Percentiles rank a stretch among this genome's conserved stretches.
These are phyloP conservation scores for Equus przewalskii DNA, from an alignment of 2,113 vertebrate genomes.

Conservation along the genomic window DNA sequence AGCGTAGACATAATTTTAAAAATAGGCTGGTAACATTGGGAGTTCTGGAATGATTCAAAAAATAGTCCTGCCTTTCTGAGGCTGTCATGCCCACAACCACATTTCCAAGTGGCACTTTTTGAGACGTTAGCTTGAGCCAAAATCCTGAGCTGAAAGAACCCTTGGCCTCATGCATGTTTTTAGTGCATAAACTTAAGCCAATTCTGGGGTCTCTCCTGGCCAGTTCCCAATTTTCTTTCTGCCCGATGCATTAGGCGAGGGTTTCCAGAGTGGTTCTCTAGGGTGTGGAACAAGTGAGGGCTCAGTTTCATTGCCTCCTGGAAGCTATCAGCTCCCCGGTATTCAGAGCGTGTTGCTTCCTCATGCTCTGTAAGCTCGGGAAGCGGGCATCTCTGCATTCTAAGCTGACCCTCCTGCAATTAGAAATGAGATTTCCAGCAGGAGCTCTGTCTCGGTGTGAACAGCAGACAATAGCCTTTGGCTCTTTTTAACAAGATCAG, in stretches of 20 bases:
- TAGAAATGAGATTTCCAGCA: conserved; percentile 59
- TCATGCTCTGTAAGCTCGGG: not conserved
- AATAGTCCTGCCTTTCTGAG: not conserved
- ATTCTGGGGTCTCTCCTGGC: not conserved
- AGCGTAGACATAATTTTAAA: not conserved
- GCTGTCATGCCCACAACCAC: not conserved
- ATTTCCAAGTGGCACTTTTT: not conserved
- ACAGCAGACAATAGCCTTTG: conserved; percentile 68
- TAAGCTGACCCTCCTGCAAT: conserved; percentile 53
- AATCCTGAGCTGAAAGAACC: not conserved
- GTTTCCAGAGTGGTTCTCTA: not conserved
- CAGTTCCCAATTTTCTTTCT: not conserved
- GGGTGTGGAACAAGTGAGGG: not conserved
- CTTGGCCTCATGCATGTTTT: not conserved
- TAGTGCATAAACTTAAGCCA: not conserved
- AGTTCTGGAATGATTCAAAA: not conserved
- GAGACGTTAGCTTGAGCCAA: not conserved
- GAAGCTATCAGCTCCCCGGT: not conserved
- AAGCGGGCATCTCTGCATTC: conserved; percentile 2
- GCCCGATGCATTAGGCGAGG: not conserved
- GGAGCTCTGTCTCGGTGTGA: not conserved
- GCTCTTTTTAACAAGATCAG: conserved; percentile 67
- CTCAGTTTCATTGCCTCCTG: not conserved
- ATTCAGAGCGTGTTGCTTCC: not conserved
- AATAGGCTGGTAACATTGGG: not conserved